Conservation (phyloP, 2,797 vertebrate species). For the Sebastes hubbsi region DNA sequence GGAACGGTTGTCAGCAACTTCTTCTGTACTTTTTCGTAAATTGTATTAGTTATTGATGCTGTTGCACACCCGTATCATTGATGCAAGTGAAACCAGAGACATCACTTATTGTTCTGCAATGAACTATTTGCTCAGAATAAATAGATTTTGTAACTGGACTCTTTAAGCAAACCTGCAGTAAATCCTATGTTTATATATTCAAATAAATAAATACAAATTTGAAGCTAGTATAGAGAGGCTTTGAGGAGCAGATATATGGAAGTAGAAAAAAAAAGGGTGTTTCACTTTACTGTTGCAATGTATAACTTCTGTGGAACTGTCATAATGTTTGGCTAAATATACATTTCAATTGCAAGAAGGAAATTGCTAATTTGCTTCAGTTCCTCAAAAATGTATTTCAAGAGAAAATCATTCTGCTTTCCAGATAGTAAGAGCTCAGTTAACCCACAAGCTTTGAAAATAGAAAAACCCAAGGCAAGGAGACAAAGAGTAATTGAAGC, state of each 20-base stretch:
- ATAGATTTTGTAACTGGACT: background rate
- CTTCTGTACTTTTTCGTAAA: background rate
- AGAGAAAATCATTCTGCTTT: background rate
- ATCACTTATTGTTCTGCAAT: background rate
- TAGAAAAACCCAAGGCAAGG: background rate
- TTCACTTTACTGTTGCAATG: background rate
- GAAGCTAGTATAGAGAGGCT: background rate
- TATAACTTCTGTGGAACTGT: background rate
- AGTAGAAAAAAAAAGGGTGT: background rate
- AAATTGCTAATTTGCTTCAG: background rate
- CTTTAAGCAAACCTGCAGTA: background rate
- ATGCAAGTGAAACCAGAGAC: background rate
- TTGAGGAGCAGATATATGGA: background rate
- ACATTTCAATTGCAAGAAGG: background rate
- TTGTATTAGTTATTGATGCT: background rate
- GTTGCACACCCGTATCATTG: background rate
- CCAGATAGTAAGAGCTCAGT: background rate
- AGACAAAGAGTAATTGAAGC: slow-evolving; percentile 8
- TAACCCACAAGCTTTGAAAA: background rate
- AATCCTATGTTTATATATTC: background rate
- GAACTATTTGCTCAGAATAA: background rate
- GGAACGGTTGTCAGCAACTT: background rate
- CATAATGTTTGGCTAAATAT: background rate
- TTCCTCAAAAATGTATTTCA: background rate
- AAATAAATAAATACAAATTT: background rate